phyloP scores from a whole-genome alignment of 2,888 invertebrate genomes.

The Pyrgus malvae region DNA sequence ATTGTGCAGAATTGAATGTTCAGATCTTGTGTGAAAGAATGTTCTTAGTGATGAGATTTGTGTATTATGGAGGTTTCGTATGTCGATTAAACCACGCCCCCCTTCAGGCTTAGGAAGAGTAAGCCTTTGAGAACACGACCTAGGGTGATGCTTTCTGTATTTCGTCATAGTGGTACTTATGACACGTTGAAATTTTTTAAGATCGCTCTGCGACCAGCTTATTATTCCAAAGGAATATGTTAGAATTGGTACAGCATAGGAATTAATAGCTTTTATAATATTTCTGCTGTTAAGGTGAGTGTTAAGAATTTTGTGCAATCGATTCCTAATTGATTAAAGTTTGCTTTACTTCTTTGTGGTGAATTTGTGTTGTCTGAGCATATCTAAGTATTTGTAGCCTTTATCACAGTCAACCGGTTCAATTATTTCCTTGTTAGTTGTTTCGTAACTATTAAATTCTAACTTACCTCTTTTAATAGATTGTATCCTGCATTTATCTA shows the following conservation, averaged over 20 bases:
- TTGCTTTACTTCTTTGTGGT: not conserved
- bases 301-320: not conserved
- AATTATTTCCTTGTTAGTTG: too few species aligned
- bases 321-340: not conserved
- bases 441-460: too few species aligned
- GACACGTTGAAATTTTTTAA: constrained; percentile 1
- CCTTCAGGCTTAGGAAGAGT: constrained; percentile 9
- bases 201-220: not conserved
- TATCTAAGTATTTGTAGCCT: constrained; percentile 25
- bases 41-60: not conserved
- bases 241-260: too few species aligned
- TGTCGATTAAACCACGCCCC: too few species aligned
- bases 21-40: not conserved
- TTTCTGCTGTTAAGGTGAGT: constrained; percentile 2
- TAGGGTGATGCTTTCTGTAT: too few species aligned
- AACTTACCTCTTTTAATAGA: not conserved
- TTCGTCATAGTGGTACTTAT: constrained; percentile 16
- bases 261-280: constrained; percentile 3
- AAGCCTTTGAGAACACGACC: constrained; percentile 22
- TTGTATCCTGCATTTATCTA: too few species aligned
- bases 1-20: not conserved
- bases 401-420: too few species aligned
- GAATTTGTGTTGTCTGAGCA: too few species aligned
- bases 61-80: too few species aligned
- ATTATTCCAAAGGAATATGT: not conserved